Evolutionary conservation across 35 echinoderm and acorn worm species (phyloP), one percentile per base, ranked within the genome.

Genomic region (Anneissia japonica): DNA sequence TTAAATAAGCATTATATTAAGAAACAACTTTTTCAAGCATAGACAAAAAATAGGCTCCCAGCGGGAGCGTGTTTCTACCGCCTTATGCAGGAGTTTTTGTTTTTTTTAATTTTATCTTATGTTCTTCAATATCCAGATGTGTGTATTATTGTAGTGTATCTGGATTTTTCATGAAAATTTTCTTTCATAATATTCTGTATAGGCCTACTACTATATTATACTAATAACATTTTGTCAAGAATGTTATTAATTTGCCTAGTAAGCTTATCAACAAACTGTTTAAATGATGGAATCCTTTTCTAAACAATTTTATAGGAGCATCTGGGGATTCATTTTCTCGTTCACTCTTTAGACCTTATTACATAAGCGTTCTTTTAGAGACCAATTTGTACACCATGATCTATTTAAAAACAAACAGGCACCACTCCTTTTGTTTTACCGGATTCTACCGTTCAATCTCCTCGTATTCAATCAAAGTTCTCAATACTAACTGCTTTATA

Each of bases 301-400:
- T 26, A 75, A 32, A 4, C 5, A 30, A 32, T 23, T 9, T n/a
- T 3, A 75, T 23, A 9, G 73, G 23, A 7, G 73, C 73, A 75
- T 75, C 73, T 30, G 4, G 73, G 73, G 23, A 75, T 43, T 43
- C 4, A 43, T 43, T 43, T 14, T 30, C 73, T 4, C 4, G 4
- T 7, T 75, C 23, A 3, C 73, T 37, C 83, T 80, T 35, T 74
- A 33, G 75, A 84, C 73, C 13, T 80, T 41, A 34, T 30, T 74
- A 73, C 89, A 86, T 21, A 77, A 23, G 23, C 35, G 5, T 12
- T 76, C 29, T 85, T 90, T 85, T 21, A 90, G 21, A 17, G 34
- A 77, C 37, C 31, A 76, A 73, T 90, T 90, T 31, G 73, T 73
- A 74, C 82, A 90, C 89, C 89, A 90, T 85, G 51, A 86, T 35